These are phyloP conservation scores for Neopipo cinnamomea DNA, from an alignment of 2,113 vertebrate species.

Conservation along the genomic window DNA sequence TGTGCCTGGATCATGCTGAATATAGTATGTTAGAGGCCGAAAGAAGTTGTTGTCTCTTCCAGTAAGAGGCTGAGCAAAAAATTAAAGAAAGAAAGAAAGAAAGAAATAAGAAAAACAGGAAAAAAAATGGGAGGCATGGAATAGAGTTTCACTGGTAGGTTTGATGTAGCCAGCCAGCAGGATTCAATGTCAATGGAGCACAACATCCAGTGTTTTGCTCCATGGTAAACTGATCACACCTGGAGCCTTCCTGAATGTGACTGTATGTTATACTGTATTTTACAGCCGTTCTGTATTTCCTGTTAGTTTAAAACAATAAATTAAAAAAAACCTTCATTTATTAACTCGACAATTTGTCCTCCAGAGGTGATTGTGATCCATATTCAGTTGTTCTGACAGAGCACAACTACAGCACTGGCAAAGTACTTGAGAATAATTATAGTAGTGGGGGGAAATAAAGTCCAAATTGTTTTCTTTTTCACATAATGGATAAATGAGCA, in stretches of 20 bases:
- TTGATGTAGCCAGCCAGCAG: background rate
- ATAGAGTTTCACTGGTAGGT: background rate
- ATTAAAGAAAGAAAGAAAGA: background rate
- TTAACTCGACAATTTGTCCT: background rate
- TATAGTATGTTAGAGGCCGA: background rate
- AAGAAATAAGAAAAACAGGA: too few species aligned
- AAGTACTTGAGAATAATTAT: background rate
- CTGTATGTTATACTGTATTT: background rate
- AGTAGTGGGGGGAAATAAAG: background rate
- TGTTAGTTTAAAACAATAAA: background rate
- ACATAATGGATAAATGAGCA: background rate
- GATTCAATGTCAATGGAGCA: background rate
- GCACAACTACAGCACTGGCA: background rate
- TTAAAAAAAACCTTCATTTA: background rate
- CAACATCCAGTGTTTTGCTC: background rate
- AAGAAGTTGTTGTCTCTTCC: background rate
- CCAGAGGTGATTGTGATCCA: background rate
- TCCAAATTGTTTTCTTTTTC: background rate
- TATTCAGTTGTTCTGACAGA: background rate
- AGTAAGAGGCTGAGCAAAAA: background rate
- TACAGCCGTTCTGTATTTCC: background rate
- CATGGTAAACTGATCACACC: background rate
- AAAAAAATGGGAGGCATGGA: fast-evolving
- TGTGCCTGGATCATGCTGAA: background rate
- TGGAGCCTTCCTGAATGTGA: background rate